Evolutionary conservation across 2,113 vertebrate species (phyloP), one percentile per base, ranked within the genome.

Genomic region (Otolemur garnettii): DNA sequence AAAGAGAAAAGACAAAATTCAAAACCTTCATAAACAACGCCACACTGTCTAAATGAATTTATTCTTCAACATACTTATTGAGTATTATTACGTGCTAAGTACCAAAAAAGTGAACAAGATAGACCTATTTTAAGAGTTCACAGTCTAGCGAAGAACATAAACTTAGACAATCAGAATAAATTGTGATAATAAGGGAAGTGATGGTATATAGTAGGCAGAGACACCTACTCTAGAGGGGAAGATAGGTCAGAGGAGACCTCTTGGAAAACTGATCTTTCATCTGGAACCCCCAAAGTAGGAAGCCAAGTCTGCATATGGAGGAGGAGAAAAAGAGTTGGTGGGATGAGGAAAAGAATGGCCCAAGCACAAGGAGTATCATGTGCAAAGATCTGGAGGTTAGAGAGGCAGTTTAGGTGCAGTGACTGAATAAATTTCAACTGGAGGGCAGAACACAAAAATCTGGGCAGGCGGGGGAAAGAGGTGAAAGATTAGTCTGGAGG

Each of bases 101-200:
- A 62, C 35, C n/a, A 50, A 22, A 71, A 82, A 87, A 38, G 55
- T 42, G 45, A 93, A 21, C 35, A 33, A 69, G 21, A 45, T 13
- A 53, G 35, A 80, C 7, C 28, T 66, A 45, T 33, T 18, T 9
- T 84, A 71, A 93, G 66, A 69, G 22, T 94, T 89, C 38, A 78
- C 4, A 82, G 50, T 45, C 60, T 57, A 91, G 62, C 19, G 79
- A 93, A 96, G 15, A 71, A 59, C 13, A 75, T 17, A 92, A 26
- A 75, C 53, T 90, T 93, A 74, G 42, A 93, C 62, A 59, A 75
- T n/a, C 26, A 94, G 30, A 96, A 83, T 38, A 85, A 87, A 55
- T n/a, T 78, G 66, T 62, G 24, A 75, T 28, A 60, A 55, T 26
- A 91, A 77, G 33, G 26, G 35, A 93, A 82, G 13, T 38, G 35